phyloP scores from a whole-genome alignment of 2,888 invertebrate species.

The Galeopsomyia nigrocyanea region DNA sequence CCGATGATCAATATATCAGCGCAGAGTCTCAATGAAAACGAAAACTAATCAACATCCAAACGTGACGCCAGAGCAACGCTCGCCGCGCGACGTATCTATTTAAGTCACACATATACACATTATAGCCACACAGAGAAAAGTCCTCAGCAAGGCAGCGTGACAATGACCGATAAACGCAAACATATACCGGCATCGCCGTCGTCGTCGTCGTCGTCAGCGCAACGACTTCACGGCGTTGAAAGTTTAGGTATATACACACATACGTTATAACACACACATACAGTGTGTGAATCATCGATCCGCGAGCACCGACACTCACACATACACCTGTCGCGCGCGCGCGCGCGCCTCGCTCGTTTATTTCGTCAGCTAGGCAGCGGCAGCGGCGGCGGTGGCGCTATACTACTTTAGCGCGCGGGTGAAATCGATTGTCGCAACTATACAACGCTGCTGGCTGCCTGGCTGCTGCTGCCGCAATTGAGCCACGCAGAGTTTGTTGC shows the following conservation, averaged over 20 bases:
- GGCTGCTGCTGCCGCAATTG: constrained; percentile 22
- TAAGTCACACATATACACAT: too few species aligned
- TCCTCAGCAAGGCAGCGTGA: constrained; percentile 1
- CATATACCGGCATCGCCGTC: constrained; percentile 1
- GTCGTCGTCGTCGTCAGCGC: too few species aligned
- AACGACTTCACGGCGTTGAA: too few species aligned
- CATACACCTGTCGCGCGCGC: constrained; percentile 3
- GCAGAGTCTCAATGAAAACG: too few species aligned
- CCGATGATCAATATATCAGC: too few species aligned
- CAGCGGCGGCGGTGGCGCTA: too few species aligned
- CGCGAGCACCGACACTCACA: background rate
- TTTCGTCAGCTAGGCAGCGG: constrained; percentile 12
- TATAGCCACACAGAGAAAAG: background rate
- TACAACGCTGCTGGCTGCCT: background rate
- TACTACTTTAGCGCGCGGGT: constrained; percentile 32
- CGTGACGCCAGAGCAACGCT: too few species aligned
- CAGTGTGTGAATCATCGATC: background rate
- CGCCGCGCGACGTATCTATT: background rate
- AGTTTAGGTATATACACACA: background rate
- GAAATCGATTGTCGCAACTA: constrained; percentile 51
- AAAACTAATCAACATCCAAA: too few species aligned
- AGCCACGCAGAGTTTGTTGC: constrained; percentile 24
- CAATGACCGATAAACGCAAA: constrained; percentile 36
- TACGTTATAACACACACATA: too few species aligned
- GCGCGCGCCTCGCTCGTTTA: constrained; percentile 19